A percentile compares a stretch with the other conserved stretches of the same genome.
phyloP scores from a whole-genome alignment of 2,113 vertebrate genomes.

The Rallus limicola region DNA sequence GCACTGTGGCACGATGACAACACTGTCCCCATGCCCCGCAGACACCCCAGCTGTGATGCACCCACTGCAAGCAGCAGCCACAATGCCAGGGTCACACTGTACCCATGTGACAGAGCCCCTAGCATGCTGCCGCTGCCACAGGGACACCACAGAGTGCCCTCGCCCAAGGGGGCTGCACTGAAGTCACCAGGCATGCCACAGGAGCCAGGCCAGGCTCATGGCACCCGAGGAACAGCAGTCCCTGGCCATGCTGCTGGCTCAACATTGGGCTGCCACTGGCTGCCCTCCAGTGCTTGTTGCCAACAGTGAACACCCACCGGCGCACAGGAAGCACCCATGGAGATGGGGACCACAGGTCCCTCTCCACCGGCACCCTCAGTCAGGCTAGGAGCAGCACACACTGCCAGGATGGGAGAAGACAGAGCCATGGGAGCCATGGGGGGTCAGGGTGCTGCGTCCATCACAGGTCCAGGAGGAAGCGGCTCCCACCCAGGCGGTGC shows the following conservation, averaged over 20 bases:
- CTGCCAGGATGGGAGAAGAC: not conserved
- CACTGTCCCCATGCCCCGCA: not conserved
- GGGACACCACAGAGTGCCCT: not conserved
- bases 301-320: not conserved
- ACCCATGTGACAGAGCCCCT: not conserved
- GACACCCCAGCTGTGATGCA: accelerated
- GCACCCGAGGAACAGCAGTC: not conserved
- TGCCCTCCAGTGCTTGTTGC: not conserved
- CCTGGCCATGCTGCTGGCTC: not conserved
- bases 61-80: accelerated
- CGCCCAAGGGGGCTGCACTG: accelerated
- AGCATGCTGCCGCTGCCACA: accelerated
- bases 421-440: not conserved
- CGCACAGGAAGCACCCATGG: not conserved
- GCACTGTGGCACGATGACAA: not conserved
- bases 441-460: not conserved
- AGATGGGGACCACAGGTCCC: not conserved
- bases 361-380: accelerated
- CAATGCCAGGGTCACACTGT: not conserved
- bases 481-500: not conserved
- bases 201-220: not conserved
- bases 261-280: not conserved
- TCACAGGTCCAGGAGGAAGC: not conserved
- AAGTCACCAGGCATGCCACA: accelerated
- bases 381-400: not conserved